Conservation (phyloP, 2,888 invertebrate genomes). For the Opisthograptis luteolata region DNA sequence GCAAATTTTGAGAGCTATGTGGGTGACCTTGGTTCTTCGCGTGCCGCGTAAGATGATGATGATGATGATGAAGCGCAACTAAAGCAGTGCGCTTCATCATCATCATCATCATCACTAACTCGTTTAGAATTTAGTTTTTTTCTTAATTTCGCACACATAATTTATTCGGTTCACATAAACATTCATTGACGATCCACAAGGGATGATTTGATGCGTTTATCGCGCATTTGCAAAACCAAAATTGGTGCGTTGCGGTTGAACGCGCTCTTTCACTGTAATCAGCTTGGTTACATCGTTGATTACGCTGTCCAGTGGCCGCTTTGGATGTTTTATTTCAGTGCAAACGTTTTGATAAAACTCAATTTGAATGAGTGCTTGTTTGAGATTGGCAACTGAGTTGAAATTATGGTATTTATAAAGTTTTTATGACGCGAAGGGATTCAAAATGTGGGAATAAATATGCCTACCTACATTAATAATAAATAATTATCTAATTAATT, state of each 20-base stretch:
- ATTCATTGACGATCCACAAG: constrained; percentile 27
- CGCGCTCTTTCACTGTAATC: constrained; percentile 46
- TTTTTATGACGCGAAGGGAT: not conserved
- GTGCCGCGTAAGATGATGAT: no score
- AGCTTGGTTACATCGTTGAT: constrained; percentile 46
- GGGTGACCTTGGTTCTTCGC: no score
- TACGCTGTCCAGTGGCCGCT: constrained; percentile 33
- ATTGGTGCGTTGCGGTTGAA: constrained; percentile 48
- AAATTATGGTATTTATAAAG: not conserved
- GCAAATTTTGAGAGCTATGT: no score
- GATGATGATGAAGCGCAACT: no score
- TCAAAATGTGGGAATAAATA: not conserved
- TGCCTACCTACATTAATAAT: no score
- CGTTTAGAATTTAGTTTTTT: no score
- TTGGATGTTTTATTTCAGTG: constrained; percentile 28
- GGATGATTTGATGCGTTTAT: constrained; percentile 35
- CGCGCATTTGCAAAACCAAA: constrained; percentile 38
- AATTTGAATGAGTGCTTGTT: constrained; percentile 15
- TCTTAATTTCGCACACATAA: constrained; percentile 7
- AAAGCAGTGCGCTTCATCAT: no score
- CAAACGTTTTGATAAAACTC: constrained; percentile 31
- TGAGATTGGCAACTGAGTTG: constrained; percentile 26
- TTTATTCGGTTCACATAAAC: constrained; percentile 27
- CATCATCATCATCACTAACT: no score
- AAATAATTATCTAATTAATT: no score